A percentile compares a stretch with the other conserved stretches of the same genome.
phyloP scores from a whole-genome alignment of 1,140 invertebrate species.

The Rhyacophila brunnea region DNA sequence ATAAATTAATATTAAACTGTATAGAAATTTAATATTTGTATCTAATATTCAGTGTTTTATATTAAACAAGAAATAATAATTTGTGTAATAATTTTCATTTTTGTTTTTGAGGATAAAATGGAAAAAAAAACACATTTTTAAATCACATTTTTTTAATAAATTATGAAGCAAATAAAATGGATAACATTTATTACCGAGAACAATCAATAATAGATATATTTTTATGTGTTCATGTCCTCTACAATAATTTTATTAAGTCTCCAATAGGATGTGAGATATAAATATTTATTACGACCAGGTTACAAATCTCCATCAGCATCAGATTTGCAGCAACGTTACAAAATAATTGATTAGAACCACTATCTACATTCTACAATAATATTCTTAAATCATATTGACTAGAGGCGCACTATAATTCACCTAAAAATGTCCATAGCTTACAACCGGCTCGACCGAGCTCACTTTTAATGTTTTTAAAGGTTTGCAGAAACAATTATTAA shows the following conservation, averaged over 20 bases:
- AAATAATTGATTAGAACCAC: slow-evolving; percentile 10
- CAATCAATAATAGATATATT: slow-evolving; percentile 17
- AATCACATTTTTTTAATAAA: slow-evolving; percentile 25
- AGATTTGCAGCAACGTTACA: too few species aligned
- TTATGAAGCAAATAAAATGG: slow-evolving; percentile 24
- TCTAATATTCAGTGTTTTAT: too few species aligned
- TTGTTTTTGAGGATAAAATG: too few species aligned
- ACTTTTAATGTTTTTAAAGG: slow-evolving; percentile 8
- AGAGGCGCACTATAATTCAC: slow-evolving; percentile 32
- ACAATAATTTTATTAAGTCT: too few species aligned
- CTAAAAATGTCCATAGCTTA: slow-evolving; percentile 5
- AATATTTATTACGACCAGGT: too few species aligned
- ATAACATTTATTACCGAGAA: slow-evolving; percentile 26
- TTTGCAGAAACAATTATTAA: slow-evolving; percentile 17
- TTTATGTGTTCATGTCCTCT: slow-evolving; percentile 5
- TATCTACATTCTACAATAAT: slow-evolving; percentile 19
- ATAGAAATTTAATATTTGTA: too few species aligned
- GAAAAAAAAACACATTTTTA: neutral
- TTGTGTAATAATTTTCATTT: too few species aligned
- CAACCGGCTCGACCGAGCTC: neutral
- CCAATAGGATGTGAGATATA: too few species aligned
- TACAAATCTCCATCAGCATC: too few species aligned
- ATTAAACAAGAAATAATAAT: too few species aligned
- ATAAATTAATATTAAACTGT: too few species aligned
- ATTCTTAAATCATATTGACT: slow-evolving; percentile 34